Percentiles rank a stretch among this genome's conserved stretches.
Conservation (phyloP, 2,113 vertebrate species). For the Hyperoodon ampullatus region DNA sequence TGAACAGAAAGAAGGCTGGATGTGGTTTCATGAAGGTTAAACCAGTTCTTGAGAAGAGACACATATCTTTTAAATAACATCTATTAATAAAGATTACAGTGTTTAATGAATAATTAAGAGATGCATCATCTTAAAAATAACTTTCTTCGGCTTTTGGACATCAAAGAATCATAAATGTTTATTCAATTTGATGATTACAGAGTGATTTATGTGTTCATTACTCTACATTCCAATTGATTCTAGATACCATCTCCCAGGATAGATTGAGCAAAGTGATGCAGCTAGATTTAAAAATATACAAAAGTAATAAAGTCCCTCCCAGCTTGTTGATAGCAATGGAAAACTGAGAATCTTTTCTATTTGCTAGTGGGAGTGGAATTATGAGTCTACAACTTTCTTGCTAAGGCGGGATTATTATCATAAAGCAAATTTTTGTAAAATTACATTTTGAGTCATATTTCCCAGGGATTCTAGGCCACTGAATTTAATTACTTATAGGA, state of each 20-base stretch:
- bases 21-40: neutral
- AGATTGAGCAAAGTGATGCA: constrained; percentile 25
- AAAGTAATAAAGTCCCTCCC: constrained; percentile 29
- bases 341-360: constrained; percentile 19
- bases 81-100: constrained; percentile 24
- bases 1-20: neutral
- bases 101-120: constrained; percentile 50
- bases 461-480: neutral
- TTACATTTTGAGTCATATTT: constrained; percentile 18
- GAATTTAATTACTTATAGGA: constrained; percentile 28
- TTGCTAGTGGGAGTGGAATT: neutral
- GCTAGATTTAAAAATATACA: constrained; percentile 15
- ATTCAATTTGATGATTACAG: constrained; percentile 44
- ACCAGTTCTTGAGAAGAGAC: neutral
- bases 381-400: neutral
- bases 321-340: neutral
- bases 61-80: neutral
- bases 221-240: constrained; percentile 44
- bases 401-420: neutral
- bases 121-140: neutral
- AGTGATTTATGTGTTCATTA: constrained; percentile 45
- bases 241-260: neutral
- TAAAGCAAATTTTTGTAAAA: neutral
- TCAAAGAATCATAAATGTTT: constrained; percentile 45
- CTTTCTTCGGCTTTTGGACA: constrained; percentile 29